Evolutionary conservation across 1,140 invertebrate species (phyloP).

Genomic region (Papilio polytes): DNA sequence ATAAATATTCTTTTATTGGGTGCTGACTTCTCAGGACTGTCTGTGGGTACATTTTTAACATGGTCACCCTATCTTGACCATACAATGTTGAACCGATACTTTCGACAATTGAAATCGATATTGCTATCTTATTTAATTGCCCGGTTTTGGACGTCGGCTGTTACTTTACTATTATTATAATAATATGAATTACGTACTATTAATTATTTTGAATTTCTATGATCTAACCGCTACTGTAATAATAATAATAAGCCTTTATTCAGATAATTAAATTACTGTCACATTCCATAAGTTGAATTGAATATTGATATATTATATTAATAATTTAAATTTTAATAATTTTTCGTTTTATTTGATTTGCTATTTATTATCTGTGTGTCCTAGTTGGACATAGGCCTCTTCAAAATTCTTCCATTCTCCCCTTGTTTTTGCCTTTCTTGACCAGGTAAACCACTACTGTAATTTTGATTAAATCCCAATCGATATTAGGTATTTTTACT

Average conservation of each 20-base stretch:
- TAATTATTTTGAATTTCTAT: not conserved
- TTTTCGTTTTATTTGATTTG: too few species aligned
- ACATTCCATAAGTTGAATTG: too few species aligned
- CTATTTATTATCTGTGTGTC: too few species aligned
- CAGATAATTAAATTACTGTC: too few species aligned
- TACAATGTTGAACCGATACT: slow-evolving; percentile 14
- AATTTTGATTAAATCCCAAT: not conserved
- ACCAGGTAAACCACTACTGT: not conserved
- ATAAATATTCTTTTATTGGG: too few species aligned
- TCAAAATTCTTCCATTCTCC: too few species aligned
- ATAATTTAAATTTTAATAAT: too few species aligned
- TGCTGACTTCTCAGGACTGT: not conserved
- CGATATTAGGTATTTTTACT: not conserved
- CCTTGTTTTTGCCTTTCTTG: too few species aligned
- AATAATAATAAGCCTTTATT: too few species aligned
- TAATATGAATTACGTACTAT: not conserved
- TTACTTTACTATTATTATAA: not conserved
- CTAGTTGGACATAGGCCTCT: too few species aligned
- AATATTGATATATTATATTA: too few species aligned
- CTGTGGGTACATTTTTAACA: not conserved
- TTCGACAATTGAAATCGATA: slow-evolving; percentile 26
- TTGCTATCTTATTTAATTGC: slow-evolving; percentile 28
- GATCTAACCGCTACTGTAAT: not conserved
- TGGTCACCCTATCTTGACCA: not conserved
- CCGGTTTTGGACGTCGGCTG: not conserved